A percentile compares a stretch with the other conserved stretches of the same genome.
Conservation (phyloP, 1,140 invertebrate species). For the Heliconius hewitsoni region DNA sequence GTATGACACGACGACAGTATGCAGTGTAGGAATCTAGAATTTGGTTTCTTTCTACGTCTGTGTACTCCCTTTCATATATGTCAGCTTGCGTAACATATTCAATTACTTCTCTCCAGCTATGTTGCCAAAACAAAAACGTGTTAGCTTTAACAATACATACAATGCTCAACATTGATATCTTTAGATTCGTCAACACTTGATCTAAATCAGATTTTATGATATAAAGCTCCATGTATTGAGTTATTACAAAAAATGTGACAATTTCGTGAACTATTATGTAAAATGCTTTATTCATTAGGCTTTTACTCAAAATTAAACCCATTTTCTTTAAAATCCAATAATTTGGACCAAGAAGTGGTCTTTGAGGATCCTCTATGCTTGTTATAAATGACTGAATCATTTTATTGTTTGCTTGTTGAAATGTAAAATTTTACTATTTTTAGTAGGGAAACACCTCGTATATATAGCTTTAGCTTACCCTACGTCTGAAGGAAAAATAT, state of each 20-base stretch:
- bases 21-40: constrained; percentile 61
- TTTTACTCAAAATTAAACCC: constrained; percentile 64
- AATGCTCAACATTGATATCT: constrained; percentile 69
- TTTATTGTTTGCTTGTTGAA: constrained; percentile 20
- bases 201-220: constrained; percentile 62
- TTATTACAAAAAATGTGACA: constrained; percentile 57
- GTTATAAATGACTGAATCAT: constrained; percentile 56
- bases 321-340: constrained; percentile 62
- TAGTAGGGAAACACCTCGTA: background rate
- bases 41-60: constrained; percentile 39
- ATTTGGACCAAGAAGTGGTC: constrained; percentile 59
- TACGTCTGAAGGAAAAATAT: constrained; percentile 11
- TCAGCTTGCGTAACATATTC: constrained; percentile 65
- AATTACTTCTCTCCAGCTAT: constrained; percentile 57
- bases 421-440: background rate
- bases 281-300: constrained; percentile 39
- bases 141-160: constrained; percentile 62
- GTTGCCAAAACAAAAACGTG: constrained; percentile 62
- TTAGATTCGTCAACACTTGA: constrained; percentile 62
- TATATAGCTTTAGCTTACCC: background rate
- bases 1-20: constrained; percentile 59
- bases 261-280: constrained; percentile 57
- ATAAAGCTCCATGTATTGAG: constrained; percentile 65
- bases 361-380: constrained; percentile 52
- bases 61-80: constrained; percentile 56